These are phyloP conservation scores for Tichodroma muraria DNA, from an alignment of 2,113 vertebrate genomes.

Conservation along the genomic window DNA sequence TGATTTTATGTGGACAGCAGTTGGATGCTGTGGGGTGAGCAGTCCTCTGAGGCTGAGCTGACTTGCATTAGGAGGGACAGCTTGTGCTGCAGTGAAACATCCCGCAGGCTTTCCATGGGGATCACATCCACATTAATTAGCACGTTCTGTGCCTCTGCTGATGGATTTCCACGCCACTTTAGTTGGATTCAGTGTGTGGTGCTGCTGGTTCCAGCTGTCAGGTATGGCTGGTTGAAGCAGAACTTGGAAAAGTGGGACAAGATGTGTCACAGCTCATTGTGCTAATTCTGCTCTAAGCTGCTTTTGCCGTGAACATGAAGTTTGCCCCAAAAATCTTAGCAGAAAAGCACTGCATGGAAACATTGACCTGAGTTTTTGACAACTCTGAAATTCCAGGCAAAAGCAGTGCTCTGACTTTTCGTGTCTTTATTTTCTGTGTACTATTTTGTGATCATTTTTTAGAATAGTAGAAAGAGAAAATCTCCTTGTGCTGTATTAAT, in stretches of 20 bases:
- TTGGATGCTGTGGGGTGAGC: not conserved
- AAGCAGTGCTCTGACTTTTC: not conserved
- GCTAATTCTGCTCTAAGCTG: not conserved
- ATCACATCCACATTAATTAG: not conserved
- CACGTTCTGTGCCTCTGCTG: not conserved
- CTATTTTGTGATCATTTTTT: not conserved
- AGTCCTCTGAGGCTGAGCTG: not conserved
- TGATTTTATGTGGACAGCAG: not conserved
- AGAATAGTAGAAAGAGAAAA: not conserved
- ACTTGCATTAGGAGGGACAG: not conserved
- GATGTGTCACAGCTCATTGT: not conserved
- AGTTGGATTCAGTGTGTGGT: not conserved
- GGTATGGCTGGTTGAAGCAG: not conserved
- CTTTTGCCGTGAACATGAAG: not conserved
- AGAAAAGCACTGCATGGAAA: not conserved
- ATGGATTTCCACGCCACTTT: not conserved
- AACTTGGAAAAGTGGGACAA: not conserved
- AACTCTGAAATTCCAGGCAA: not conserved
- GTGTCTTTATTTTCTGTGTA: not conserved
- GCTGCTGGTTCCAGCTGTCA: not conserved
- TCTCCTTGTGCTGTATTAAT: not conserved
- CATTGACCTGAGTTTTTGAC: not conserved
- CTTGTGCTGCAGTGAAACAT: not conserved
- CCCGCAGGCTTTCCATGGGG: not conserved
- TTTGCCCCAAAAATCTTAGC: not conserved